Conservation (phyloP, 2,888 invertebrate species). For the Perizoma flavofasciatum region DNA sequence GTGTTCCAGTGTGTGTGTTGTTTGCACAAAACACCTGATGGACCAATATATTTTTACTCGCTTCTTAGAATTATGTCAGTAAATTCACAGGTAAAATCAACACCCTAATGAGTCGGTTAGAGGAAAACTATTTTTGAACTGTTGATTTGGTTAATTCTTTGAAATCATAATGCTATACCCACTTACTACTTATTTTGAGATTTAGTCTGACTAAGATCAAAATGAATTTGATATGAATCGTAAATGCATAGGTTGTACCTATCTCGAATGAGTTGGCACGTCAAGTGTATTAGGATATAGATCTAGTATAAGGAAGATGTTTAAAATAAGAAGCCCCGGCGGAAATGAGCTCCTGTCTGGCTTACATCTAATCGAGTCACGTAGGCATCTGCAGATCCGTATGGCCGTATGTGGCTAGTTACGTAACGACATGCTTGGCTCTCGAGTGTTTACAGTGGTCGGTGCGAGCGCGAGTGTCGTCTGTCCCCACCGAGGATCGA, state of each 20-base stretch:
- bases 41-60: conserved; percentile 1
- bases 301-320: conserved; percentile 21
- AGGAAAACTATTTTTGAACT: conserved; percentile 19
- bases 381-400: conserved; percentile 45
- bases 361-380: conserved; percentile 30
- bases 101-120: conserved; percentile 11
- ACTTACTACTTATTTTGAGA: conserved; percentile 8
- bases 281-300: conserved; percentile 24
- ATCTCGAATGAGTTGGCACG: conserved; percentile 4
- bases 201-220: conserved; percentile 4
- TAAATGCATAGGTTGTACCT: conserved; percentile 2
- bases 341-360: conserved; percentile 28
- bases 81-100: conserved; percentile 14
- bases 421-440: conserved; percentile 68
- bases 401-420: conserved; percentile 52
- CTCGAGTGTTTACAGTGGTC: conserved; percentile 72
- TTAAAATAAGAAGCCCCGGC: conserved; percentile 27
- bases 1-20: not conserved
- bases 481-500: conserved; percentile 81
- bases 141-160: conserved; percentile 20
- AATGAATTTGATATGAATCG: not conserved
- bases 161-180: not conserved
- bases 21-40: conserved; percentile 2
- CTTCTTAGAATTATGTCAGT: conserved; percentile 15
- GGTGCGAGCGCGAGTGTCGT: conserved; percentile 73